Conservation (phyloP, 2,797 vertebrate species). For the Lutjanus argentimaculatus region DNA sequence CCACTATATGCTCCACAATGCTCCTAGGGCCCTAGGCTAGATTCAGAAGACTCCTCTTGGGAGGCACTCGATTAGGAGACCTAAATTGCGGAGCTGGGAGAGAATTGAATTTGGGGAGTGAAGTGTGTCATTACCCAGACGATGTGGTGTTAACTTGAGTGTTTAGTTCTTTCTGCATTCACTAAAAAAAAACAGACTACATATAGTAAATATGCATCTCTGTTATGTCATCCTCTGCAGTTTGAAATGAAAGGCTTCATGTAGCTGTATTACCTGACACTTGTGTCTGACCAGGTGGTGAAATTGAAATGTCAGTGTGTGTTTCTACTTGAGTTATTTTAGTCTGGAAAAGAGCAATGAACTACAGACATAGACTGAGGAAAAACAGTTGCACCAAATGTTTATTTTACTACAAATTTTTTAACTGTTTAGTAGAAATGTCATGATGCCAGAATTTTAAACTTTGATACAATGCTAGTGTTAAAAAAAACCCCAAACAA, state of each 20-base stretch:
- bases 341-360: neutral
- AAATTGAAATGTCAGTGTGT: conserved; percentile 29
- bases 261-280: conserved; percentile 7
- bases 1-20: conserved; percentile 82
- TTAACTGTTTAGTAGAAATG: neutral
- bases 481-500: no score
- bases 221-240: conserved; percentile 9
- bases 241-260: conserved; percentile 16
- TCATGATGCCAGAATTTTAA: no score
- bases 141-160: conserved; percentile 50
- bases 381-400: neutral
- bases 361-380: neutral
- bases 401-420: neutral
- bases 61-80: conserved; percentile 85
- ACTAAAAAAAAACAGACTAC: conserved; percentile 25
- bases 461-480: no score
- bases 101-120: conserved; percentile 80
- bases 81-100: conserved; percentile 81
- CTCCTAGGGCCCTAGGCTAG: conserved; percentile 82
- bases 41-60: conserved; percentile 81
- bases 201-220: conserved; percentile 24
- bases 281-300: neutral
- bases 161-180: conserved; percentile 39
- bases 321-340: conserved; percentile 14
- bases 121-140: conserved; percentile 82